Base-by-base conservation (phyloP, 2,888 invertebrate species). In the Hypolimnas misippus region DNA sequence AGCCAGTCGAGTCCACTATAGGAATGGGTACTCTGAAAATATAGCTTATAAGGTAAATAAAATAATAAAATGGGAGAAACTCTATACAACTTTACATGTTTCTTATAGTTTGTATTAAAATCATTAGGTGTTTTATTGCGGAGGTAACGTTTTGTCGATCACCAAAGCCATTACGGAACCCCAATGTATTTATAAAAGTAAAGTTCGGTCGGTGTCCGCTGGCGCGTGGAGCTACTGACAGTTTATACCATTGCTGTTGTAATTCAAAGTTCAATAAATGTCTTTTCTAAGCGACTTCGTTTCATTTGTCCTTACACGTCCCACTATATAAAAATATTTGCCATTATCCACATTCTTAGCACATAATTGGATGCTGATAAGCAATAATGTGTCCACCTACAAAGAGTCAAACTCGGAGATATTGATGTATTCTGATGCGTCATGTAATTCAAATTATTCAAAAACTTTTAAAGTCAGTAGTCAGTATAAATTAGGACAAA, bases 241-340 rank as follows among this genome's bases (percentile, higher is more conserved):
- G 76, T 84, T 83, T 81, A 79, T 83, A 83, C 77, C 74, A 75
- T 82, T 76, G 81, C 82, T 86, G 84, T 85, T 87, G 83, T 87
- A 81, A 80, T 81, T 75, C 73, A 75, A 75, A 77, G 72, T 77
- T 82, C 78, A 87, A 81, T 87, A 87, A 87, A 88, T 86, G 85
- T 83, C 81, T 87, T 84, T 81, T 78, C 70, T 76, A 76, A 70
- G 62, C 33, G 16, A 8, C 8, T 14, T 57, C 16, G 35, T 67
- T 65, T 75, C 49, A 63, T 50, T 65, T 51, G n/a, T n/a, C n/a
- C n/a, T 25, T 16, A 16, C 1, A 4, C 1, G 17, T 42, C 17
- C 17, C 16, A 16, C 16, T 17, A 17, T 17, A 2, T 17, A 4
- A 1, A 17, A 6, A 42, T 42, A 2, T 16, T 16, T 6, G 7